A percentile compares a stretch with the other conserved stretches of the same genome.
These are phyloP conservation scores for Tridacna crocea DNA, from an alignment of 2,888 invertebrate species.

Conservation along the genomic window DNA sequence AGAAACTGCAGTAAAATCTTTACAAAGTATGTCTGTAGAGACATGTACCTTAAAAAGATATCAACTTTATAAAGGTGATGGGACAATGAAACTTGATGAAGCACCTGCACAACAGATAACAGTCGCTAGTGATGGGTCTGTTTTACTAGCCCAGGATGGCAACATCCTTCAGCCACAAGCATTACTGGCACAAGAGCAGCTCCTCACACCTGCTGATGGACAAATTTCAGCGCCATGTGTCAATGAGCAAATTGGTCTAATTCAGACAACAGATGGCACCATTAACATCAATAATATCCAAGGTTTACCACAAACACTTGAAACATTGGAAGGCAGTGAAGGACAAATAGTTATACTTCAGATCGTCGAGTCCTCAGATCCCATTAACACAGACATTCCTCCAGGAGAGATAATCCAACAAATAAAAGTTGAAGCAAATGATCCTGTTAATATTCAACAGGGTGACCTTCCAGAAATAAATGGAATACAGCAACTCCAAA, in stretches of 20 bases:
- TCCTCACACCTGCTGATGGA: neutral
- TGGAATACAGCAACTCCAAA: neutral
- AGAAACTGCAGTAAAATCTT: constrained; percentile 23
- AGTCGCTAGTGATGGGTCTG: neutral
- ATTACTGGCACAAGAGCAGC: constrained; percentile 10
- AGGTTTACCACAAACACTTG: constrained; percentile 50
- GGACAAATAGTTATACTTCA: constrained; percentile 78
- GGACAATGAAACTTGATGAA: constrained; percentile 30
- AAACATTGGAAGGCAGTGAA: constrained; percentile 61
- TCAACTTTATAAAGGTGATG: constrained; percentile 40
- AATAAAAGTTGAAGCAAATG: constrained; percentile 30
- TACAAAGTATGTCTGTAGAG: constrained; percentile 70
- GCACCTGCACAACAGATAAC: neutral
- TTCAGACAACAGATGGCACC: constrained; percentile 47
- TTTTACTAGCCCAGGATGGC: constrained; percentile 39
- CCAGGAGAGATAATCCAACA: constrained; percentile 33
- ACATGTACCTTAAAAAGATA: constrained; percentile 41
- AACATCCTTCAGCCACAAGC: constrained; percentile 26
- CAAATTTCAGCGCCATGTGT: neutral
- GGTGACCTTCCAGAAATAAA: neutral
- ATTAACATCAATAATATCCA: constrained; percentile 61
- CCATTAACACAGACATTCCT: constrained; percentile 57
- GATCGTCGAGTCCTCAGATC: constrained; percentile 72
- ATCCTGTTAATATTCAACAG: constrained; percentile 20
- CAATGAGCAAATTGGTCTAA: constrained; percentile 21